Conservation (phyloP, 2,113 vertebrate genomes). For the Gymnogyps californianus region DNA sequence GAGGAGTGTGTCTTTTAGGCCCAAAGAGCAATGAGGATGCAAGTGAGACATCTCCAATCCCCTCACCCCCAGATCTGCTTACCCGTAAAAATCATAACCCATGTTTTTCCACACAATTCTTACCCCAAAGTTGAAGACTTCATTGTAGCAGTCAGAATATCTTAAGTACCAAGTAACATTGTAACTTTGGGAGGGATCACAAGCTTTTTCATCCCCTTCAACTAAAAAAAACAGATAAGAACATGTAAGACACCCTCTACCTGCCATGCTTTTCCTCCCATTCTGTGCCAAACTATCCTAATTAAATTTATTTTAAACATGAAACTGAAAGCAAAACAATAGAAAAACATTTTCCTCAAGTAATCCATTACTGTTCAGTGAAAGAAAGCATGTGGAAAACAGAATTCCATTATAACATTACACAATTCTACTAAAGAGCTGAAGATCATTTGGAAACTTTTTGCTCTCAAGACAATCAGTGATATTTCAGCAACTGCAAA, state of each 20-base stretch:
- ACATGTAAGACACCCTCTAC: not conserved
- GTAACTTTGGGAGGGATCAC: slow-evolving; percentile 63
- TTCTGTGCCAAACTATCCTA: not conserved
- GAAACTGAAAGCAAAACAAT: not conserved
- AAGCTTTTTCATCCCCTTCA: slow-evolving; percentile 73
- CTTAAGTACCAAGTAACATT: slow-evolving; percentile 80
- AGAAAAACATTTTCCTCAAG: not conserved
- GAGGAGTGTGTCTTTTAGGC: not conserved
- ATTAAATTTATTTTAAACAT: not conserved
- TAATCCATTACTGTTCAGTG: not conserved
- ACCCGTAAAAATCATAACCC: not conserved
- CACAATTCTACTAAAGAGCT: not conserved
- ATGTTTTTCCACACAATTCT: not conserved
- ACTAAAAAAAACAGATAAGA: slow-evolving; percentile 47
- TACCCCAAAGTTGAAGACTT: slow-evolving; percentile 81
- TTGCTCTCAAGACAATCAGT: not conserved
- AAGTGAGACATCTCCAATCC: not conserved
- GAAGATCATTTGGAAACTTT: not conserved
- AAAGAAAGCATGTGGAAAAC: not conserved
- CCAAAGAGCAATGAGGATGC: accelerated
- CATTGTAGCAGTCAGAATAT: slow-evolving; percentile 81
- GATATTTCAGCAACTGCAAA: not conserved
- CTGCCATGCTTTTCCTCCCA: not conserved
- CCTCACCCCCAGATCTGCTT: not conserved
- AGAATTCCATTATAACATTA: not conserved